A percentile compares a stretch with the other conserved stretches of the same genome.
Conservation (phyloP, 2,888 invertebrate genomes). For the Cantharis rustica region DNA sequence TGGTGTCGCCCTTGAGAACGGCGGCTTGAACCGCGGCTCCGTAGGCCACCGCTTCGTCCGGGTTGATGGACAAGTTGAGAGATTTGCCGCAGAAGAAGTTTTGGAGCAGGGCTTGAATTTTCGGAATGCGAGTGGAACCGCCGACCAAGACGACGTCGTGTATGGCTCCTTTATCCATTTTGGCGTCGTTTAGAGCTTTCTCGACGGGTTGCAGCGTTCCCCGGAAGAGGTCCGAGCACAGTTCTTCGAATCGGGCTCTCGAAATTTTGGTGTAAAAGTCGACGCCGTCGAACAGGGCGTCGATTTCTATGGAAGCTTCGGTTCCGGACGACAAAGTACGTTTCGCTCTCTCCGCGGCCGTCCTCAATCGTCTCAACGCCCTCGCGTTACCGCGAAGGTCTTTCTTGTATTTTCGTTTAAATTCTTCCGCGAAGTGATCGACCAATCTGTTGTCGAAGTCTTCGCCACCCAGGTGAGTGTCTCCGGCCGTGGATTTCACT, state of each 20-base stretch:
- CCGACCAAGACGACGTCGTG: slow-evolving; percentile 83
- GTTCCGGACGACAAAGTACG: slow-evolving; percentile 77
- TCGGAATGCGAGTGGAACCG: slow-evolving; percentile 80
- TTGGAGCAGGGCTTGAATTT: slow-evolving; percentile 74
- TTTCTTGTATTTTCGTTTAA: slow-evolving; percentile 72
- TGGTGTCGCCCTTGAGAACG: slow-evolving; percentile 57
- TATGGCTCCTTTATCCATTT: slow-evolving; percentile 75
- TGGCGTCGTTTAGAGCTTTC: slow-evolving; percentile 74
- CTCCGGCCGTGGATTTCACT: slow-evolving; percentile 60
- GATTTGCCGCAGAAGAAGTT: slow-evolving; percentile 71
- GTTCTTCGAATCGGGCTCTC: slow-evolving; percentile 77
- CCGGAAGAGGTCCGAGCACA: slow-evolving; percentile 73
- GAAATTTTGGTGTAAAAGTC: slow-evolving; percentile 76
- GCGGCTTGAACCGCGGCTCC: slow-evolving; percentile 53
- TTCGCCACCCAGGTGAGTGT: slow-evolving; percentile 58
- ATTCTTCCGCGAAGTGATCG: slow-evolving; percentile 71
- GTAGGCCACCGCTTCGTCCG: slow-evolving; percentile 53
- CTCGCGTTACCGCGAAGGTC: slow-evolving; percentile 69
- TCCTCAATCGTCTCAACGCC: slow-evolving; percentile 71
- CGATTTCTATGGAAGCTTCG: slow-evolving; percentile 76
- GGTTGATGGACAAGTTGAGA: slow-evolving; percentile 51
- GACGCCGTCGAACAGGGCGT: slow-evolving; percentile 74
- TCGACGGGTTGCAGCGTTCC: slow-evolving; percentile 74
- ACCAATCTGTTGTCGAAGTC: slow-evolving; percentile 67
- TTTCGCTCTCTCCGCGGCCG: slow-evolving; percentile 79